Evolutionary conservation across 2,888 invertebrate genomes (phyloP), one percentile per base, ranked within the genome.

Genomic region (Machimus rusticus): DNA sequence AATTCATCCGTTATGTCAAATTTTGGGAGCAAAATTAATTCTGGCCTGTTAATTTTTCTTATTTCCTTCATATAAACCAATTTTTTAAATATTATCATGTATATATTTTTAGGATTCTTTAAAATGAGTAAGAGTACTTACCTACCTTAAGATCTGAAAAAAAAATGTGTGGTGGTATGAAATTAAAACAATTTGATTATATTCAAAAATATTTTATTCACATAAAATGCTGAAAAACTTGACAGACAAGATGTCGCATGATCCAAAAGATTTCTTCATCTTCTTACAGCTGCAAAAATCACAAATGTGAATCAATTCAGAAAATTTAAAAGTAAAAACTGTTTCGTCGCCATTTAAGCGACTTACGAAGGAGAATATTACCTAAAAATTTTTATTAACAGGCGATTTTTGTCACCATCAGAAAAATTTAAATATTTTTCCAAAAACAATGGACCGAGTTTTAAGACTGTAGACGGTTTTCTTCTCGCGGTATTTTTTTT

Each of bases 161-260:
- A 2, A 46, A 51, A 5, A 2, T 16, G n/a, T 6, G 5, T n/a
- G 51, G 16, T 46, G 14, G 16, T 46, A 46, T 46, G 2, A 55
- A 55, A 66, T 1, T 28, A 12, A 77, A 77, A 77, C 37, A 5
- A 37, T 0, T 16, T 19, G 19, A 9, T 12, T 46, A 46, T 79
- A 46, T 79, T 79, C 46, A 79, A 79, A 79, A 79, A 79, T 79
- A 79, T 79, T 79, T 79, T 79, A 79, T 79, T 79, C 79, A 46
- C 79, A 79, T 79, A 79, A 79, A 46, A 46, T 46, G 46, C 43
- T 46, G 46, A 79, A 79, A 79, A 79, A 79, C 28, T 66, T 66
- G 66, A 28, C 28, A 66, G 28, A 66, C 28, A 66, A 66, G 66
- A 66, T 66, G 28, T 66, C 66, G 23, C 12, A 66, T 66, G 28